Evolutionary conservation across 2,888 invertebrate genomes (phyloP).

Genomic region (Drosophila multiciliata): DNA sequence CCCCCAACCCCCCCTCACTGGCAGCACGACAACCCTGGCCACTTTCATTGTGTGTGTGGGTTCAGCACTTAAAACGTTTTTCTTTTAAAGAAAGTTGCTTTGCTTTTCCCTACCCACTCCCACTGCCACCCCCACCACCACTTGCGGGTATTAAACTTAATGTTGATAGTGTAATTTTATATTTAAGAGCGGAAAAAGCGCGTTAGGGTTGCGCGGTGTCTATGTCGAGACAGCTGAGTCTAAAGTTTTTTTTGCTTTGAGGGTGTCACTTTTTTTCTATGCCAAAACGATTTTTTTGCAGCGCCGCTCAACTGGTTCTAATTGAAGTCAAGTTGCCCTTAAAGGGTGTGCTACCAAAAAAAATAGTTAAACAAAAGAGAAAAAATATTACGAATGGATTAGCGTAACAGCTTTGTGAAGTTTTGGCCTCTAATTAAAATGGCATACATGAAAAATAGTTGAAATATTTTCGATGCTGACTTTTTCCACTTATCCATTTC

Average conservation of each 20-base stretch:
- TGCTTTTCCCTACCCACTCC: constrained; percentile 3
- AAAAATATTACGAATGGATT: constrained; percentile 3
- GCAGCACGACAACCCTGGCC: constrained; percentile 70
- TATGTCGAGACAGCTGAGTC: constrained; percentile 34
- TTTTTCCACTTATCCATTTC: background rate
- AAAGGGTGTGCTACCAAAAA: background rate
- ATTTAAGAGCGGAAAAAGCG: constrained; percentile 63
- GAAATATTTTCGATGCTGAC: background rate
- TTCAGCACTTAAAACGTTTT: constrained; percentile 75
- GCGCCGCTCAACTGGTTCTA: constrained; percentile 59
- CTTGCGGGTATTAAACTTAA: constrained; percentile 82
- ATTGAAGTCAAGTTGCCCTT: constrained; percentile 68
- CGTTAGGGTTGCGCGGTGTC: constrained; percentile 64
- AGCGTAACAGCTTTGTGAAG: background rate
- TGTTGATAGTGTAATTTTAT: constrained; percentile 82
- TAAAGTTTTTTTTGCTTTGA: constrained; percentile 12
- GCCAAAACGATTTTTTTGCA: constrained; percentile 33
- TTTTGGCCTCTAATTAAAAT: constrained; percentile 13
- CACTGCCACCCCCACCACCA: constrained; percentile 44
- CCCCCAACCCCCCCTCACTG: constrained; percentile 30
- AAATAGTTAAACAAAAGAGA: background rate
- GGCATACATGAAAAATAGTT: background rate
- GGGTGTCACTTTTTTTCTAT: constrained; percentile 48
- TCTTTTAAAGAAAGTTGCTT: constrained; percentile 34
- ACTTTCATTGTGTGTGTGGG: constrained; percentile 57